A percentile compares a stretch with the other conserved stretches of the same genome.
Evolutionary conservation across 92 coral and sea anemone genomes (phyloP).

Genomic region (Palythoa grandiflora): DNA sequence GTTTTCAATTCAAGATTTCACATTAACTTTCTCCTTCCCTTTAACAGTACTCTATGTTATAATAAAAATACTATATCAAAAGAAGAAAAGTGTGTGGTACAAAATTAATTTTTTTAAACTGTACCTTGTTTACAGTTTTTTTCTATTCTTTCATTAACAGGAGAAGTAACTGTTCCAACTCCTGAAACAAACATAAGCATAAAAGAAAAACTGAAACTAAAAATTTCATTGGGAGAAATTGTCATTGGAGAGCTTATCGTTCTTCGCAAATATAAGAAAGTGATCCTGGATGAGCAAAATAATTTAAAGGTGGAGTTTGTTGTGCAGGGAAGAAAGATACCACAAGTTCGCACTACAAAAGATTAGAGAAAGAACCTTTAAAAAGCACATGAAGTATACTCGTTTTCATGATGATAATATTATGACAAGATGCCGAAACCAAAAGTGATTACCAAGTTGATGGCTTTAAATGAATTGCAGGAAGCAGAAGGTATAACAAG

Average conservation of each 20-base stretch:
- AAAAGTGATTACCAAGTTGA: conserved; percentile 13
- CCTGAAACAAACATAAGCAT: conserved; percentile 33
- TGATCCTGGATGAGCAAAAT: conserved; percentile 40
- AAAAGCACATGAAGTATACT: conserved; percentile 40
- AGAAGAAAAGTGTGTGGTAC: background rate
- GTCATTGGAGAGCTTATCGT: conserved; percentile 48
- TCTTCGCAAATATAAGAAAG: conserved; percentile 40
- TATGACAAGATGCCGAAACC: conserved; percentile 57
- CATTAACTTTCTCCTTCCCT: background rate
- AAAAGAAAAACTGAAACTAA: conserved; percentile 33
- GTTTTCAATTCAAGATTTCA: background rate
- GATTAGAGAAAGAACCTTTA: conserved; percentile 38
- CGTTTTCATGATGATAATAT: conserved; percentile 45
- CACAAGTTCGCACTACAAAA: conserved; percentile 33
- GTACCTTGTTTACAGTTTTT: background rate
- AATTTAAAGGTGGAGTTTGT: conserved; percentile 34
- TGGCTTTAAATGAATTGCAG: conserved; percentile 42
- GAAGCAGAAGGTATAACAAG: conserved; percentile 54
- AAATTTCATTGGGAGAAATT: conserved; percentile 46
- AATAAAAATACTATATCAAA: background rate
- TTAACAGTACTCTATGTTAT: background rate
- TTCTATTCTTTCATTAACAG: background rate
- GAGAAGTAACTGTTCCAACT: conserved; percentile 36
- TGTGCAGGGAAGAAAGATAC: conserved; percentile 51
- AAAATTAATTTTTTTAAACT: background rate